Evolutionary conservation across 2,113 vertebrate genomes (phyloP).

Genomic region (Okapia johnstoni): DNA sequence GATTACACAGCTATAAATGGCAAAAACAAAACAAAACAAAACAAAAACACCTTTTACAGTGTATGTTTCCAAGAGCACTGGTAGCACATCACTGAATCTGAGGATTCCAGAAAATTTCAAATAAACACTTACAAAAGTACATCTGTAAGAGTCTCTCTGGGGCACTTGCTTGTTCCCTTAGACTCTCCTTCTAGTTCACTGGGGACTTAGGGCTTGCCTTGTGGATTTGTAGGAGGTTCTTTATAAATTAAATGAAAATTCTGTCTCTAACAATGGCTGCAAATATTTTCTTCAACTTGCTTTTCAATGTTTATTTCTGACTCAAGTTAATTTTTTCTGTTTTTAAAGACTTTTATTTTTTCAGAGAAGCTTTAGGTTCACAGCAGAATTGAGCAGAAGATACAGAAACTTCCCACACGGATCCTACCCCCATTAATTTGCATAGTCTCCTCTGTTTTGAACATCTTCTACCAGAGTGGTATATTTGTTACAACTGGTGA

Average conservation of each 20-base stretch:
- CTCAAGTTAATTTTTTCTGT: background rate
- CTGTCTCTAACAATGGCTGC: background rate
- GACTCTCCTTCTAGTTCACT: background rate
- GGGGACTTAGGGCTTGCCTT: background rate
- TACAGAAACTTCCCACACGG: background rate
- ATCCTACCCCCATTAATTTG: background rate
- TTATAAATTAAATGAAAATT: slow-evolving; percentile 1
- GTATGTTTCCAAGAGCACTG: background rate
- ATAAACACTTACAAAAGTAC: background rate
- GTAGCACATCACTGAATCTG: background rate
- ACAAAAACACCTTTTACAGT: background rate
- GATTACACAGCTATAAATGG: background rate
- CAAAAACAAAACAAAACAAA: background rate
- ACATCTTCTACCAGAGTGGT: background rate
- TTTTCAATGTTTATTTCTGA: slow-evolving; percentile 47
- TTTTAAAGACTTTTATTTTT: background rate
- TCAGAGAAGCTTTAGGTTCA: background rate
- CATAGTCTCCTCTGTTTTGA: background rate
- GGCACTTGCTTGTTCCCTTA: background rate
- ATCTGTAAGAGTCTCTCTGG: background rate
- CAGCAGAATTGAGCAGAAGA: background rate
- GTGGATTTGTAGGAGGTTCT: background rate
- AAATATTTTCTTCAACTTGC: slow-evolving; percentile 7
- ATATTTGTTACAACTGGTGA: background rate
- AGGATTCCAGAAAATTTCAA: slow-evolving; percentile 17